A percentile compares a stretch with the other conserved stretches of the same genome.
Conservation (phyloP, 1,140 invertebrate species). For the Doryteuthis pealeii region DNA sequence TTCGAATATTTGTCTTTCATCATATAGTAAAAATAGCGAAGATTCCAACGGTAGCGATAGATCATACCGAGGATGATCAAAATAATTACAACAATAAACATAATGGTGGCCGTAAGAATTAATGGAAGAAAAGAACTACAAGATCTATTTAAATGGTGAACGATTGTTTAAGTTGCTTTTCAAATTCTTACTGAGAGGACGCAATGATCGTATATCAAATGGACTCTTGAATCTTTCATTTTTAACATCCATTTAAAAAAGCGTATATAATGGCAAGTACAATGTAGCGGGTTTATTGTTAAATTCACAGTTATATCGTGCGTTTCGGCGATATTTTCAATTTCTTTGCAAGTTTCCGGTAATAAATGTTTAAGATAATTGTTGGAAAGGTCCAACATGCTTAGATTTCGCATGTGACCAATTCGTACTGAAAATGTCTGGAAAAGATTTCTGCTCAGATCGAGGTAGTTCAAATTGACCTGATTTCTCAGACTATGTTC, state of each 20-base stretch:
- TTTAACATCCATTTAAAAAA: slow-evolving; percentile 32
- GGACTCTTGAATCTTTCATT: background rate
- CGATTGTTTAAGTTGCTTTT: too few relatives aligned
- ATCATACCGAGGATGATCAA: slow-evolving; percentile 20
- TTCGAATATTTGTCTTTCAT: slow-evolving; percentile 22
- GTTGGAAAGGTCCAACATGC: slow-evolving; percentile 20
- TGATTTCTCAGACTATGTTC: too few relatives aligned
- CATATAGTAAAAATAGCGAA: slow-evolving; percentile 40
- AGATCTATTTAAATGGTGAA: slow-evolving; percentile 15
- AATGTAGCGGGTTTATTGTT: slow-evolving; percentile 21
- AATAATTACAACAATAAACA: slow-evolving; percentile 16
- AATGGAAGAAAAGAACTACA: slow-evolving; percentile 22
- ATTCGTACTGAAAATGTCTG: slow-evolving; percentile 20
- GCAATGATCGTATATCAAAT: slow-evolving; percentile 20
- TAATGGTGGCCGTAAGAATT: slow-evolving; percentile 17
- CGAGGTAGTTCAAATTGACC: background rate
- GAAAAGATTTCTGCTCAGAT: background rate
- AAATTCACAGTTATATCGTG: slow-evolving; percentile 20
- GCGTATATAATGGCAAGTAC: slow-evolving; percentile 28
- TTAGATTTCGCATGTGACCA: slow-evolving; percentile 20
- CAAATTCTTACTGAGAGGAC: too few relatives aligned
- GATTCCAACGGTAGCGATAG: slow-evolving; percentile 37
- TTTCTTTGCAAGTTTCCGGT: background rate
- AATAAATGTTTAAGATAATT: slow-evolving; percentile 19
- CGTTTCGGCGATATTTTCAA: background rate